Conservation (phyloP, 2,797 vertebrate species). For the Rhadinocentrus ornatus region DNA sequence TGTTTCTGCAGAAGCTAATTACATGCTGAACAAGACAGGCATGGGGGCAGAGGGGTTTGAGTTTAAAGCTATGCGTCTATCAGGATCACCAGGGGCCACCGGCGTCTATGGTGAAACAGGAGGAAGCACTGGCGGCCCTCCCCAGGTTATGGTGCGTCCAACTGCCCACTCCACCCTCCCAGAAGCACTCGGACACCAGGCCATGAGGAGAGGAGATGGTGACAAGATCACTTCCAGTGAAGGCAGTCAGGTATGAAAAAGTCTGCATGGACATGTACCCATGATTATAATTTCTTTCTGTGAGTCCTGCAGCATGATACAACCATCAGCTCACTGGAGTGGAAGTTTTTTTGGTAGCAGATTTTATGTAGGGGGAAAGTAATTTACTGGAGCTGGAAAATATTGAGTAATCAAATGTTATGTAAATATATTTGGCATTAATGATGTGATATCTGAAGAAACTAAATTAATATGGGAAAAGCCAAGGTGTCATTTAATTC, state of each 20-base stretch:
- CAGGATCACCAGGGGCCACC: slow-evolving; percentile 55
- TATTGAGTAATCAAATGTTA: background rate
- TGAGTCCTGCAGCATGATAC: background rate
- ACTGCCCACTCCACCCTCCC: slow-evolving; percentile 87
- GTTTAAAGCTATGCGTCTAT: slow-evolving; percentile 75
- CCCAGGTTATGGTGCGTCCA: slow-evolving; percentile 92
- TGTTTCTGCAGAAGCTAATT: slow-evolving; percentile 88
- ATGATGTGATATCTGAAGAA: background rate
- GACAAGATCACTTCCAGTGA: slow-evolving; percentile 68
- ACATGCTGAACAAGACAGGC: slow-evolving; percentile 77
- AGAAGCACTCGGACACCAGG: slow-evolving; percentile 46
- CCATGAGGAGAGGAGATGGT: slow-evolving; percentile 47
- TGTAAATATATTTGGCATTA: background rate
- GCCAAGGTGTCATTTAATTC: background rate
- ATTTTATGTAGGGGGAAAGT: background rate
- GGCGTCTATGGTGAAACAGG: slow-evolving; percentile 70
- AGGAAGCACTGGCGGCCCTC: slow-evolving; percentile 75
- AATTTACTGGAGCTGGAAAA: background rate
- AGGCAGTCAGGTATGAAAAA: slow-evolving; percentile 63
- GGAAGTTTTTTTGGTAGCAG: background rate
- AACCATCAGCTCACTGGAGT: background rate
- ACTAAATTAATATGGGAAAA: background rate
- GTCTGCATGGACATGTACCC: background rate
- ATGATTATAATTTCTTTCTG: background rate
- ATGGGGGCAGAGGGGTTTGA: slow-evolving; percentile 75